Percentiles rank a stretch among this genome's conserved stretches.
These are phyloP conservation scores for Halcyon leucocephala DNA, from an alignment of 2,797 vertebrate genomes.

Conservation along the genomic window DNA sequence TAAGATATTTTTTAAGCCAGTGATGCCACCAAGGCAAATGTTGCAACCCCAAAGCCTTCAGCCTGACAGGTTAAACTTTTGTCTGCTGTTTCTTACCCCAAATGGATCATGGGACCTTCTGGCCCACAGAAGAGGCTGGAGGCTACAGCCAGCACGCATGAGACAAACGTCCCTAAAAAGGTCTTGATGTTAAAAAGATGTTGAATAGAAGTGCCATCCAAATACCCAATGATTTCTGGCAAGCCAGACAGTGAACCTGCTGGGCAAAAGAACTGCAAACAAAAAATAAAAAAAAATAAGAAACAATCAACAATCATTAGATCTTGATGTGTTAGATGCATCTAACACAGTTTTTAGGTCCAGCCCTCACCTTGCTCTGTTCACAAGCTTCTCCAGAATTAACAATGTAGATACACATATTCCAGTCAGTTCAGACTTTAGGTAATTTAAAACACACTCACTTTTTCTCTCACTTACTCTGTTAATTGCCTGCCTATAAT, in stretches of 20 bases:
- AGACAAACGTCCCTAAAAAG: conserved; percentile 58
- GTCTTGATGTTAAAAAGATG: conserved; percentile 67
- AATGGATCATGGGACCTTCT: conserved; percentile 63
- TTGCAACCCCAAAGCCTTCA: not conserved
- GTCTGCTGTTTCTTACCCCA: conserved; percentile 39
- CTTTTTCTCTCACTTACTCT: conserved; percentile 9
- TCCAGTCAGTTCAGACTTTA: not conserved
- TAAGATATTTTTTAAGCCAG: not conserved
- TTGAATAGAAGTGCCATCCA: conserved; percentile 59
- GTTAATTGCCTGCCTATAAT: conserved; percentile 16
- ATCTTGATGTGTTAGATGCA: not conserved
- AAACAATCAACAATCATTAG: not conserved
- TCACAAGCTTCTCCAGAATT: not conserved
- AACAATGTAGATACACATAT: not conserved
- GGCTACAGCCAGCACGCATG: conserved; percentile 55
- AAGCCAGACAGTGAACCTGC: conserved; percentile 31
- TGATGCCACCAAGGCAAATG: not conserved
- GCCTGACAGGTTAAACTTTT: not conserved
- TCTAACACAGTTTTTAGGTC: not conserved
- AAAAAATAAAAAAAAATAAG: not conserved
- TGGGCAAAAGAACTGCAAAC: conserved; percentile 50
- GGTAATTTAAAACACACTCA: not conserved
- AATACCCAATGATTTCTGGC: conserved; percentile 61
- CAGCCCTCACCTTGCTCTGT: not conserved
- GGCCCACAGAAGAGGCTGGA: conserved; percentile 57